Percentiles rank a stretch among this genome's conserved stretches.
phyloP scores from a whole-genome alignment of 2,888 invertebrate species.

The Diarsia brunnea region DNA sequence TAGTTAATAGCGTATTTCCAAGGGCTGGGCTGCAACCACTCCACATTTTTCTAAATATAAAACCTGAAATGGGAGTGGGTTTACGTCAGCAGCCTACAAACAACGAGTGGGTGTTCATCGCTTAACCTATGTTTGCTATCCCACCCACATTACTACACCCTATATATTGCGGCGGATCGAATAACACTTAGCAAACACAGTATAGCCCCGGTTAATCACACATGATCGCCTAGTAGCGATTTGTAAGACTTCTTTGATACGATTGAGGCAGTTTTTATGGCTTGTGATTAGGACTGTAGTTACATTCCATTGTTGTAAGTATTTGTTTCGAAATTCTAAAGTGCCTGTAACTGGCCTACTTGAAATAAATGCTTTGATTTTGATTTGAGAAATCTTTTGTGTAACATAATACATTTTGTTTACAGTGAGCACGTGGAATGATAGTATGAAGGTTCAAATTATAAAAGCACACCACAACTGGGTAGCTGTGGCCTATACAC shows the following conservation, averaged over 20 bases:
- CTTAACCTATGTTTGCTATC: neutral
- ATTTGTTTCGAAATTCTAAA: no score
- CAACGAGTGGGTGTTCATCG: neutral
- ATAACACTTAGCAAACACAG: neutral
- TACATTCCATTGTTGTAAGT: no score
- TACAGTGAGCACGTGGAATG: slow-evolving; percentile 94
- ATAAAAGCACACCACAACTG: slow-evolving; percentile 99
- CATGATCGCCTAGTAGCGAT: neutral
- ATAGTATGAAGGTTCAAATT: slow-evolving; percentile 96
- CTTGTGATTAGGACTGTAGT: no score
- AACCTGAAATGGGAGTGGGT: neutral
- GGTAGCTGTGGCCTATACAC: slow-evolving; percentile 98
- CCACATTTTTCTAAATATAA: neutral
- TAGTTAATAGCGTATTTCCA: neutral
- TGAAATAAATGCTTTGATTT: no score
- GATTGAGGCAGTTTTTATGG: neutral
- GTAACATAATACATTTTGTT: slow-evolving; percentile 61
- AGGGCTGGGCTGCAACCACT: neutral
- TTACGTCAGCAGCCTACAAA: neutral
- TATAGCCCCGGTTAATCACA: neutral
- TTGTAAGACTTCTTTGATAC: slow-evolving; percentile 36
- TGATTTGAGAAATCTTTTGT: neutral
- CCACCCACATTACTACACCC: neutral
- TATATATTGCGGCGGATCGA: neutral
- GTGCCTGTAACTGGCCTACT: no score